Percentiles rank a stretch among this genome's conserved stretches.
Evolutionary conservation across 1,140 invertebrate genomes (phyloP).

Genomic region (Pseudoatta argentina): DNA sequence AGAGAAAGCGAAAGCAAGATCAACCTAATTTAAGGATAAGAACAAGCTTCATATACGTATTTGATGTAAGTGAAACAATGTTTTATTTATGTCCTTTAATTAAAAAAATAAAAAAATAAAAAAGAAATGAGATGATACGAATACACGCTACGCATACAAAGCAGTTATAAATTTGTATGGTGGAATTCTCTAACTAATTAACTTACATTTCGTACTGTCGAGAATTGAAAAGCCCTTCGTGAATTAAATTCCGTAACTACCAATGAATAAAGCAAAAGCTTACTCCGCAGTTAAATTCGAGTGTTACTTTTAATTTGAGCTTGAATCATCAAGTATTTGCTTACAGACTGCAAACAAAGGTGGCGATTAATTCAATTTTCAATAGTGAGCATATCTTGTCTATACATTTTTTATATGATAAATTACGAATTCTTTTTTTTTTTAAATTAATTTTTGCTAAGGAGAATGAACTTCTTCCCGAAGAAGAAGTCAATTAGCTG

Average conservation of each 20-base stretch:
- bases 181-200: conserved; percentile 1
- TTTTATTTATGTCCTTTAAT: conserved; percentile 20
- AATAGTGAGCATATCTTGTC: not conserved
- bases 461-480: not conserved
- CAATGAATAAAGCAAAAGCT: conserved; percentile 21
- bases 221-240: not conserved
- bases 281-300: not conserved
- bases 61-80: not conserved
- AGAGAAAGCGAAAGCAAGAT: not conserved
- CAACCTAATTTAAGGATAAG: not conserved
- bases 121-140: not conserved
- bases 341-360: not conserved
- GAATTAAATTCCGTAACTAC: not conserved
- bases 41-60: not conserved
- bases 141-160: not conserved
- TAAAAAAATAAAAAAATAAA: not conserved
- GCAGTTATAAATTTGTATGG: not conserved
- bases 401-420: not conserved
- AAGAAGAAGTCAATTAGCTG: conserved; percentile 7
- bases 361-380: not conserved
- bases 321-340: not conserved
- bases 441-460: not conserved
- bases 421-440: not conserved
- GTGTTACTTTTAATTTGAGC: conserved; percentile 18
- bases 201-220: not conserved